These are phyloP conservation scores for Dicaeum eximium DNA, from an alignment of 2,113 vertebrate species.

Conservation along the genomic window DNA sequence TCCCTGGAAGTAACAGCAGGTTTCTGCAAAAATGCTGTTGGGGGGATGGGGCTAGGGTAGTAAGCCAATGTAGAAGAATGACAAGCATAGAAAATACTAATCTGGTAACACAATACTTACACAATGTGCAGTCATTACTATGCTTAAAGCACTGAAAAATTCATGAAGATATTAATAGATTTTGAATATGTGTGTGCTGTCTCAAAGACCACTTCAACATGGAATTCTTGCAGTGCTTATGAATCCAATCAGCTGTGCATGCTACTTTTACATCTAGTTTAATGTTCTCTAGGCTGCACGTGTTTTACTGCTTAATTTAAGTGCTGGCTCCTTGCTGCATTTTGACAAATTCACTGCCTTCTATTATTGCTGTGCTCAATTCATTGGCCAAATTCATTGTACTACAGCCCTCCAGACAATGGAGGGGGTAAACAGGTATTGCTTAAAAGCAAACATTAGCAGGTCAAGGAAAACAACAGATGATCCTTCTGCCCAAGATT, in stretches of 20 bases:
- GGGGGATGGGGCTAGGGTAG: not conserved
- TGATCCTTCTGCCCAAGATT: not conserved
- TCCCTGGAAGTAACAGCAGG: not conserved
- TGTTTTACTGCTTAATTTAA: not conserved
- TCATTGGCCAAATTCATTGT: not conserved
- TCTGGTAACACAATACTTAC: not conserved
- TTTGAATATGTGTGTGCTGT: not conserved
- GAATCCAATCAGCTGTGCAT: not conserved
- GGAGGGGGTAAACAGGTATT: not conserved
- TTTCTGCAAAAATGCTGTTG: not conserved
- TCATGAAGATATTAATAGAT: conserved; percentile 5
- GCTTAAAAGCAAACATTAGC: not conserved
- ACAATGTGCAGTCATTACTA: conserved; percentile 11
- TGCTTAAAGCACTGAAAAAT: conserved; percentile 29
- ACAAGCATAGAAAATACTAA: not conserved
- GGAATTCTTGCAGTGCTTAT: not conserved
- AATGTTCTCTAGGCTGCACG: not conserved
- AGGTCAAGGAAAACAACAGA: not conserved
- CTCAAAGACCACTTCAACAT: not conserved
- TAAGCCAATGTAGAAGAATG: not conserved
- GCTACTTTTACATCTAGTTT: not conserved
- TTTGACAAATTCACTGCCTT: not conserved
- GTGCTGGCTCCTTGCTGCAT: not conserved
- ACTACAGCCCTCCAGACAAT: not conserved
- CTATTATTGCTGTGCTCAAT: not conserved